Evolutionary conservation across 2,888 invertebrate species (phyloP), one percentile per base, ranked within the genome.

Genomic region (Artemia sp.): DNA sequence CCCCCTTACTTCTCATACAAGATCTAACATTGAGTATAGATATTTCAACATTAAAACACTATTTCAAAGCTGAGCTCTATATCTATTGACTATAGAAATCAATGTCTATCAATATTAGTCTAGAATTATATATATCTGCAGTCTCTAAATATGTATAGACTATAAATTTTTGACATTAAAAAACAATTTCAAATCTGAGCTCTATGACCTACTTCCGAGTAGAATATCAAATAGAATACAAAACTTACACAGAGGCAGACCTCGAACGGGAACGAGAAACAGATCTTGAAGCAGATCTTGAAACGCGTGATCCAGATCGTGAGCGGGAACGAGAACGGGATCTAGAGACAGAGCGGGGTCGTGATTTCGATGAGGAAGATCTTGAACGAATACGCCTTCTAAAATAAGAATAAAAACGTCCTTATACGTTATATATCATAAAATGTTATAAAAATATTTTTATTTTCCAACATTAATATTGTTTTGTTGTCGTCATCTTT

Each of bases 301-400:
- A 19, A 51, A 14, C 51, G 66, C 67, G 66, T n/a, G 80, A 80
- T 0, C 77, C 76, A 68, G 78, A 78, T 70, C 77, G 77, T 0
- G 82, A 82, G 4, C 77, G 73, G 0, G 79, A 79, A 72, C 78
- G 78, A 8, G 81, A 80, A 72, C 76, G 75, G 8, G 78, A 78
- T 50, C 77, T 75, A 68, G 81, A 80, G 9, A 77, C 73, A 52
- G 76, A 76, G 19, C 76, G 75, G 24, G 79, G 80, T 72, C 77
- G 73, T 9, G 78, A 70, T 84, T 85, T 0, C 85, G 78, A 77
- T n/a, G 77, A 74, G 4, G 81, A 80, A 72, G n/a, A 52, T 50
- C 52, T 19, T 14, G 24, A 8, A 19, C 68, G n/a, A 12, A 68
- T 10, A 72, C n/a, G 38, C 68, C 19, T 70, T 71, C 10, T 52